Evolutionary conservation across 2,888 invertebrate genomes (phyloP), one percentile per base, ranked within the genome.

Genomic region (Chymomyza procnemis): DNA sequence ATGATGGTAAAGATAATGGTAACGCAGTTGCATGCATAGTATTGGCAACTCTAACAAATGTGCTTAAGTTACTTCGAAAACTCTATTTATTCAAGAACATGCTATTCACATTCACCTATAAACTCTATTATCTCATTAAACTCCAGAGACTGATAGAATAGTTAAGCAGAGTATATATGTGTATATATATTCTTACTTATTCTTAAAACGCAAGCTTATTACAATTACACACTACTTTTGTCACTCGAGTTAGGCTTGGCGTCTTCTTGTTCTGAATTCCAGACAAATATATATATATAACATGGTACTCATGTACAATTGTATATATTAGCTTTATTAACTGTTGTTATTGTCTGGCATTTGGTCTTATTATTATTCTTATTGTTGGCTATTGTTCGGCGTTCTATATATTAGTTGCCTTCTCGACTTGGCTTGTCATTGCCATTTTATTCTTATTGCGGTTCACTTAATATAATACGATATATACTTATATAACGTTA

Each of bases 141-240:
- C n/a, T n/a, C n/a, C n/a, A n/a, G n/a, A n/a, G n/a, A n/a, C n/a
- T n/a, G n/a, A n/a, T n/a, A n/a, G n/a, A n/a, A n/a, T n/a, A n/a
- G n/a, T n/a, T n/a, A n/a, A n/a, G n/a, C n/a, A n/a, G n/a, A n/a
- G n/a, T n/a, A n/a, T n/a, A n/a, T n/a, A n/a, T n/a, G n/a, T n/a
- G n/a, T n/a, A n/a, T n/a, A n/a, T n/a, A n/a, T n/a, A n/a, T n/a
- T n/a, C 26, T 4, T 26, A 6, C 26, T 41, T 14, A 41, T 41
- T 3, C 12, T 12, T 41, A 41, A 12, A 41, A 0, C 9, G 34
- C 12, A 4, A 12, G 84, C 84, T 84, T 81, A n/a, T n/a, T n/a
- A 84, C 80, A 81, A 81, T 83, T 81, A 74, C 77, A 74, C 77
- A 72, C 77, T 66, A 75, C 64, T 73, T 79, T 69, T 73, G 72